A percentile compares a stretch with the other conserved stretches of the same genome.
Evolutionary conservation across 1,140 invertebrate species (phyloP).

Genomic region (Bombus breviceps): DNA sequence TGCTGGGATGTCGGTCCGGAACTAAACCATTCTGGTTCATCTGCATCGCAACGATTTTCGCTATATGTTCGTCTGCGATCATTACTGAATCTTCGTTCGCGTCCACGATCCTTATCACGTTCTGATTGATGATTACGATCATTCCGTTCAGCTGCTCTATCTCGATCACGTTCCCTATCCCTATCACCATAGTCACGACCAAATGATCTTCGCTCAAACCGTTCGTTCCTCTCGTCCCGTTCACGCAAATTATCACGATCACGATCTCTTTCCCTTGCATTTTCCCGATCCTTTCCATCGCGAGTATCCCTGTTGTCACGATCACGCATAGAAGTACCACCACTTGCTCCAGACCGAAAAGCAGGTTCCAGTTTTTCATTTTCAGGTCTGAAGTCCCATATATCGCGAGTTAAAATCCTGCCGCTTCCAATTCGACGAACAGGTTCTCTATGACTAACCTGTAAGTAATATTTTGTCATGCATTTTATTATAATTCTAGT

Average conservation of each 20-base stretch:
- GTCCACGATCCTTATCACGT: constrained; percentile 77
- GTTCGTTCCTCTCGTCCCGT: constrained; percentile 71
- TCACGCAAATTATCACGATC: constrained; percentile 66
- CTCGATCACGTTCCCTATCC: constrained; percentile 72
- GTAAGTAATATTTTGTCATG: constrained; percentile 16
- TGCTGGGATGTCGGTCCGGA: constrained; percentile 94
- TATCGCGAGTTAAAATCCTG: constrained; percentile 88
- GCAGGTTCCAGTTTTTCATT: constrained; percentile 80
- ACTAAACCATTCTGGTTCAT: constrained; percentile 91
- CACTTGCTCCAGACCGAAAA: constrained; percentile 72
- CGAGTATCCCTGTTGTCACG: constrained; percentile 73
- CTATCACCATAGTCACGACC: constrained; percentile 81
- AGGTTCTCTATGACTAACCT: constrained; percentile 81
- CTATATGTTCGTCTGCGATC: constrained; percentile 82
- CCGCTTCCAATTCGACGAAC: constrained; percentile 90
- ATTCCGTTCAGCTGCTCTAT: constrained; percentile 61
- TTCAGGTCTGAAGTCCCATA: constrained; percentile 83
- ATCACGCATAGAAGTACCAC: constrained; percentile 70
- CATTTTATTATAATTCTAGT: background rate
- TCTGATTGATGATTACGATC: constrained; percentile 70
- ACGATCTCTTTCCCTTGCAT: constrained; percentile 52
- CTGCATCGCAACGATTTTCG: constrained; percentile 79
- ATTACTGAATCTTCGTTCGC: constrained; percentile 80
- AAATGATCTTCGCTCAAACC: constrained; percentile 84
- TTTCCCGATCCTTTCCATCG: constrained; percentile 63